Conservation (phyloP, 2,113 vertebrate genomes). For the Lagenorhynchus albirostris region DNA sequence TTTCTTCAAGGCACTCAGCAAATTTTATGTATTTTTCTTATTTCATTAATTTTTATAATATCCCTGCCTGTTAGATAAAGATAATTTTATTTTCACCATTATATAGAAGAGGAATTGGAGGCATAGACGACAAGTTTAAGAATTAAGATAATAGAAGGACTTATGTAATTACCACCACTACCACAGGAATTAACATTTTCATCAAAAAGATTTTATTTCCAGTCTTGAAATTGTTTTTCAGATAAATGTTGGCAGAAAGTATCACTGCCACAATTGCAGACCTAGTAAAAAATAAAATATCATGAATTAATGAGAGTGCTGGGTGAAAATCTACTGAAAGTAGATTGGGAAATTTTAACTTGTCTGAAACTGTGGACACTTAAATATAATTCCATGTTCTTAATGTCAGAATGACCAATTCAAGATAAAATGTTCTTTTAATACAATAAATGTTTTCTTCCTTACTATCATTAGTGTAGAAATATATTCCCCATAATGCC, state of each 20-base stretch:
- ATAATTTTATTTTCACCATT: background rate
- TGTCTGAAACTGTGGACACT: background rate
- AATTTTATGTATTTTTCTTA: background rate
- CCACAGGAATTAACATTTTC: background rate
- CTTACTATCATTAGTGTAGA: background rate
- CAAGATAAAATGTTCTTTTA: background rate
- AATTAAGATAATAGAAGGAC: background rate
- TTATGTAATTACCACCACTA: background rate
- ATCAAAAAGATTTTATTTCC: background rate
- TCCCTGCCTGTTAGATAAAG: background rate
- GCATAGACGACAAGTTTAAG: background rate
- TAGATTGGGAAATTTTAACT: background rate
- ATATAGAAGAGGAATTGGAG: background rate
- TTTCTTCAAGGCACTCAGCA: background rate
- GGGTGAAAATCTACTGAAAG: background rate
- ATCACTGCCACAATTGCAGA: background rate
- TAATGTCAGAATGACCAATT: background rate
- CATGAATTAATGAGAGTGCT: background rate
- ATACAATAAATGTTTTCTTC: background rate
- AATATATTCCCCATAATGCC: background rate
- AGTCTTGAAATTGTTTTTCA: background rate
- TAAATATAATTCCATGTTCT: background rate
- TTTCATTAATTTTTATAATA: constrained; percentile 9
- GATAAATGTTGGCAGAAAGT: background rate
- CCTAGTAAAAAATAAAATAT: background rate